A percentile compares a stretch with the other conserved stretches of the same genome.
Evolutionary conservation across 2,113 vertebrate species (phyloP).

Genomic region (Chitala chitala): DNA sequence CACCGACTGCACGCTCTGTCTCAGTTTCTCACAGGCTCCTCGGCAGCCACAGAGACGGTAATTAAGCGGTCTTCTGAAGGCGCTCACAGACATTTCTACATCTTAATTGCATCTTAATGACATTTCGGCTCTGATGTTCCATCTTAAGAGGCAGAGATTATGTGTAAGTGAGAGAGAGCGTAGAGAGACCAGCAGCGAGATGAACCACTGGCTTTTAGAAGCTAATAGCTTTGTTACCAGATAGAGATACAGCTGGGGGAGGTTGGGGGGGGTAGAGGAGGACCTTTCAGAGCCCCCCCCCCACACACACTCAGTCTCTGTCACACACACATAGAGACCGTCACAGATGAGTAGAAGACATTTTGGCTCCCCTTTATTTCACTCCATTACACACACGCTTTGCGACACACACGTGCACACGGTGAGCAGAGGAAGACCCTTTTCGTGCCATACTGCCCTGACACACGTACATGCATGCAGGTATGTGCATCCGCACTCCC

Average conservation of each 20-base stretch:
- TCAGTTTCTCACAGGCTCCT: not conserved
- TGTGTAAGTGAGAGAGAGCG: constrained; percentile 32
- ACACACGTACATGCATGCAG: no score
- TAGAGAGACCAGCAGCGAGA: constrained; percentile 15
- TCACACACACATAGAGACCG: no score
- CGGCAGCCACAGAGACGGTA: not conserved
- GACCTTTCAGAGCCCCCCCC: not conserved
- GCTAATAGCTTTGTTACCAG: not conserved
- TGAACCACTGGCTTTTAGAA: not conserved
- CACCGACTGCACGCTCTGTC: not conserved
- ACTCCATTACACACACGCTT: not conserved
- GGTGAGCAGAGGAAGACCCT: constrained; percentile 34
- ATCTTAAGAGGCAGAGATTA: constrained; percentile 40
- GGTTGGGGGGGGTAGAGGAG: not conserved
- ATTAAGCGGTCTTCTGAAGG: constrained; percentile 48
- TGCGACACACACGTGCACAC: constrained; percentile 20
- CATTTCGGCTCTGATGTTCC: constrained; percentile 52
- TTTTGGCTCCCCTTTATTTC: not conserved
- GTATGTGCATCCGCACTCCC: no score
- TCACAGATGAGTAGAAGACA: no score
- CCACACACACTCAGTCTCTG: not conserved
- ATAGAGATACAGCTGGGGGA: no score
- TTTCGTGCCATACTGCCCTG: no score
- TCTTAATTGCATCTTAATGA: constrained; percentile 74
- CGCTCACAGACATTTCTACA: constrained; percentile 57